These are phyloP conservation scores for Psylliodes chrysocephalus DNA, from an alignment of 2,888 invertebrate species.

Conservation along the genomic window DNA sequence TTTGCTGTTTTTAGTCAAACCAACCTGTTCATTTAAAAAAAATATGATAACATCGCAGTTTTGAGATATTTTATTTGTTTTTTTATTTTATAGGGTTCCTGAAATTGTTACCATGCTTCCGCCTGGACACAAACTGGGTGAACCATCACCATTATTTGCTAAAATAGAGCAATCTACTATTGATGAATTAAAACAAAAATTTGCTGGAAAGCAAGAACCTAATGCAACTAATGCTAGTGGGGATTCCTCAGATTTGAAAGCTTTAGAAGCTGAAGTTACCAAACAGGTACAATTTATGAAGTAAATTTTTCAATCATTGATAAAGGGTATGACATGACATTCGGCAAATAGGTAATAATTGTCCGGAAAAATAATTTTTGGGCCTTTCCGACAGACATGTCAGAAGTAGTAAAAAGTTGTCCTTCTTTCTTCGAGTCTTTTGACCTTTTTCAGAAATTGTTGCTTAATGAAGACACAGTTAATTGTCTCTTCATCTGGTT, in stretches of 20 bases:
- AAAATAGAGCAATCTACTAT: constrained; percentile 85
- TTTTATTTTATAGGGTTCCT: constrained; percentile 66
- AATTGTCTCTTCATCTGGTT: too few relatives aligned
- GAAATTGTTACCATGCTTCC: constrained; percentile 72
- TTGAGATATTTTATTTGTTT: constrained; percentile 9
- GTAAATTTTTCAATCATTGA: too few relatives aligned
- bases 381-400: too few relatives aligned
- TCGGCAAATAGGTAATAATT: too few relatives aligned
- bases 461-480: too few relatives aligned
- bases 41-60: neutral
- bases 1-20: neutral
- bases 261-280: constrained; percentile 48
- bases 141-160: constrained; percentile 88
- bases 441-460: too few relatives aligned
- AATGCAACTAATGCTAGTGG: constrained; percentile 9
- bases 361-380: too few relatives aligned
- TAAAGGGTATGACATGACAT: too few relatives aligned
- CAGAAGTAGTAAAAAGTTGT: too few relatives aligned
- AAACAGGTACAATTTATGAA: constrained; percentile 44
- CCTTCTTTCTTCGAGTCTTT: too few relatives aligned
- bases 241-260: constrained; percentile 33
- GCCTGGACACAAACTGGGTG: constrained; percentile 85
- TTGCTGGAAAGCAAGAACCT: constrained; percentile 77
- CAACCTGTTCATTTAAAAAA: too few relatives aligned
- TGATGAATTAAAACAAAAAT: constrained; percentile 80